These are phyloP conservation scores for Azorinus chamasolen DNA, from an alignment of 2,888 invertebrate genomes.

Conservation along the genomic window DNA sequence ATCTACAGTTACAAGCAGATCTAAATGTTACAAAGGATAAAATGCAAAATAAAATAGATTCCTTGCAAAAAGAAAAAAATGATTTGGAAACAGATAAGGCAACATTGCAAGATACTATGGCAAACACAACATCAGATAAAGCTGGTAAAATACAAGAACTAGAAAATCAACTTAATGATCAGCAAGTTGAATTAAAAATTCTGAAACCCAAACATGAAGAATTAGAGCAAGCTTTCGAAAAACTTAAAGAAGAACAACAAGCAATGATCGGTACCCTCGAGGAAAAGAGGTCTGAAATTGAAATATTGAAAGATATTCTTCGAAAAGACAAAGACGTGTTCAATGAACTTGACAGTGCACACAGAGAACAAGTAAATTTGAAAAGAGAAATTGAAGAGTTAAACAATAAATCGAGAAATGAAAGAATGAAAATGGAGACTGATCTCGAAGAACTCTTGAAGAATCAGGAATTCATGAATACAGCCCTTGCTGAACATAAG, in stretches of 20 bases:
- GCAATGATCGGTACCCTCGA: constrained; percentile 21
- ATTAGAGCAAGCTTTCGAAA: constrained; percentile 23
- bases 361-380: constrained; percentile 45
- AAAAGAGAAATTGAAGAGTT: constrained; percentile 50
- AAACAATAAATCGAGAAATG: constrained; percentile 33
- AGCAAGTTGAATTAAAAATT: constrained; percentile 55
- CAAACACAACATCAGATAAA: constrained; percentile 19
- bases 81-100: constrained; percentile 39
- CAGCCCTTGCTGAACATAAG: constrained; percentile 59
- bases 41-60: constrained; percentile 42
- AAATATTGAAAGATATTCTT: constrained; percentile 45
- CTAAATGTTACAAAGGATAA: constrained; percentile 38
- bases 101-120: constrained; percentile 31
- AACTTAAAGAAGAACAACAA: constrained; percentile 39
- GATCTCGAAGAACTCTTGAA: constrained; percentile 61
- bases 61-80: constrained; percentile 34
- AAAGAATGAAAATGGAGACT: constrained; percentile 50
- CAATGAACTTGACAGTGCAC: constrained; percentile 49
- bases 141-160: constrained; percentile 45
- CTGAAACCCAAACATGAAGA: constrained; percentile 55
- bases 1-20: constrained; percentile 43
- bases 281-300: constrained; percentile 36
- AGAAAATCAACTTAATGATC: constrained; percentile 42
- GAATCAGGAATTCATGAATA: constrained; percentile 66
- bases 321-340: constrained; percentile 56